A percentile compares a stretch with the other conserved stretches of the same genome.
Evolutionary conservation across 1,140 invertebrate genomes (phyloP).

Genomic region (Hetaerina americana): DNA sequence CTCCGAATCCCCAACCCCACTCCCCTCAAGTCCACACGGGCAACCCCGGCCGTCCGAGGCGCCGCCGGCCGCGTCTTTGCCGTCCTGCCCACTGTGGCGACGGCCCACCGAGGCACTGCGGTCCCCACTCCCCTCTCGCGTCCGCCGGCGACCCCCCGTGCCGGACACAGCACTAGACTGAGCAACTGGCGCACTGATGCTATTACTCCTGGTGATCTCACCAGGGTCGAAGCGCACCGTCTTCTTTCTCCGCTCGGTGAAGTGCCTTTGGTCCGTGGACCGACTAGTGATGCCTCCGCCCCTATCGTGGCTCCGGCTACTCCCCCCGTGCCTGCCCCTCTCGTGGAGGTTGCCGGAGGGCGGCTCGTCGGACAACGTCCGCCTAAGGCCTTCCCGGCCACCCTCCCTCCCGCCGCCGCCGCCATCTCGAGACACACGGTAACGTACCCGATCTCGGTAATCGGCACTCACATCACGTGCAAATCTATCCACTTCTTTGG

Average conservation of each 20-base stretch:
- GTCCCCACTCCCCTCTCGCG: neutral
- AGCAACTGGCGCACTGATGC: neutral
- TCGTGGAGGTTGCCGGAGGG: neutral
- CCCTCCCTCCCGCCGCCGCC: neutral
- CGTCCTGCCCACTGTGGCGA: neutral
- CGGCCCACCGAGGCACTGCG: slow-evolving; percentile 14
- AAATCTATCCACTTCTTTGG: slow-evolving; percentile 10
- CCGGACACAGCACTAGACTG: neutral
- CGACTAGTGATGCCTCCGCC: slow-evolving; percentile 24
- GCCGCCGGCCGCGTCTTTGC: slow-evolving; percentile 24
- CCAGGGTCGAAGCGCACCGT: slow-evolving; percentile 65
- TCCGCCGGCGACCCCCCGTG: neutral
- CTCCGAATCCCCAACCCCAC: slow-evolving; percentile 2
- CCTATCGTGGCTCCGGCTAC: slow-evolving; percentile 36
- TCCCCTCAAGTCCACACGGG: slow-evolving; percentile 4
- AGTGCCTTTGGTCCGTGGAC: slow-evolving; percentile 44
- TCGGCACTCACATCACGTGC: slow-evolving; percentile 17
- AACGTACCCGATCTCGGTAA: slow-evolving; percentile 25
- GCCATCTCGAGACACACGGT: slow-evolving; percentile 13
- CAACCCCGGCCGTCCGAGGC: slow-evolving; percentile 1
- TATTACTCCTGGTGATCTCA: neutral
- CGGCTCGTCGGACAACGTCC: neutral
- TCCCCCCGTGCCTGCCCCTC: neutral
- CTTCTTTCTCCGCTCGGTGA: slow-evolving; percentile 78
- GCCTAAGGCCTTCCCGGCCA: neutral